Base-by-base conservation (phyloP, 2,113 vertebrate species). In the Mirounga angustirostris region DNA sequence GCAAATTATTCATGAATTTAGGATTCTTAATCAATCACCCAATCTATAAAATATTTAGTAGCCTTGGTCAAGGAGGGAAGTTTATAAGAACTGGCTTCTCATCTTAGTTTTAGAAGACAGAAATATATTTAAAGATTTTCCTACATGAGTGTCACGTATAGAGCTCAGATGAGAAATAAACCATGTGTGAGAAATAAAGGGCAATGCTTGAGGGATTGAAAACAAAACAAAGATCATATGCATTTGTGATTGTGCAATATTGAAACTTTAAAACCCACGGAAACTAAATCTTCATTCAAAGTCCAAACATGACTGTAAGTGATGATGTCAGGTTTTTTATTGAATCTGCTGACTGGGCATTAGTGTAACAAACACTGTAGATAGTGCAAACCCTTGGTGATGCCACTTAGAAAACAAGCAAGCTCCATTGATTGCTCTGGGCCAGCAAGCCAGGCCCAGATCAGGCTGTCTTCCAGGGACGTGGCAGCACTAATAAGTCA, bases 1-100 rank as follows among this genome's bases (percentile, higher is more conserved):
- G 56, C 74, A 95, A 95, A 93, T 92, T 96, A 96, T 96, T 97
- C 74, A 88, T 95, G 56, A 96, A 67, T 56, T 96, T 26, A 22
- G 15, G 36, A 81, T 89, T 94, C 83, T 95, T 78, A 90, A 92
- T 97, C 82, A 91, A 61, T 96, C 85, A 97, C 40, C 26, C 33
- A 84, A 52, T 65, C 74, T 69, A 95, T 95, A 84, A 95, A 98
- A 94, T 78, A 93, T 95, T 87, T 96, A 91, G 33, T 83, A 92
- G n/a, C 24, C n/a, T 69, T 96, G 83, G 61, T 83, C 89, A 87
- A 97, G 67, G 76, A 87, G 15, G 58, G 56, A 95, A 90, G 6
- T 82, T 90, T 73, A 8, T 82, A 61, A 85, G 63, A 93, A 76
- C 40, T 74, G 28, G 52, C 30, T 91, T 67, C 63, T 33, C 67